These are phyloP conservation scores for Stomorhina lunata DNA, from an alignment of 2,888 invertebrate genomes.

Conservation along the genomic window DNA sequence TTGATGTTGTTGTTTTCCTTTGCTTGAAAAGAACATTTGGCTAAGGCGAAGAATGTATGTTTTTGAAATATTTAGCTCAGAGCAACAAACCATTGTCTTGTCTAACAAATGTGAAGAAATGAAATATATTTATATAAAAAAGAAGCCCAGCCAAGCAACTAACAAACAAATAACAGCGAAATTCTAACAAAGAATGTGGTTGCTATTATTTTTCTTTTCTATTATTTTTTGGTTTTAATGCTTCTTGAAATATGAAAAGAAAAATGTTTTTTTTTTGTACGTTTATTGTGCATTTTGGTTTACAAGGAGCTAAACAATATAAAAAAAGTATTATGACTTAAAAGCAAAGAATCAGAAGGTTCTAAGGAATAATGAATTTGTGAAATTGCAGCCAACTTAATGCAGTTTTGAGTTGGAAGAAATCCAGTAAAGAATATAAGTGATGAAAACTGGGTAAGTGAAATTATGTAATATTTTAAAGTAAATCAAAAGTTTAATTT, in stretches of 20 bases:
- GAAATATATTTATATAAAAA: no score
- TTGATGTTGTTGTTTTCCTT: no score
- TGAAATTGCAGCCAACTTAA: background rate
- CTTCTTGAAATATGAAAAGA: conserved; percentile 6
- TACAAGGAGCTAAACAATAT: conserved; percentile 19
- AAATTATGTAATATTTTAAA: no score
- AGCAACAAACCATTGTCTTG: conserved; percentile 52
- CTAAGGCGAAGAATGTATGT: conserved; percentile 18
- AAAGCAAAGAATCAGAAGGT: background rate
- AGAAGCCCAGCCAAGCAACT: no score
- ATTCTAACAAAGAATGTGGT: conserved; percentile 28
- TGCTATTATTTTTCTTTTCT: background rate
- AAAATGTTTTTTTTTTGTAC: conserved; percentile 8
- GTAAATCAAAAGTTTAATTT: no score
- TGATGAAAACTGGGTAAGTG: background rate
- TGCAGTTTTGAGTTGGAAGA: background rate
- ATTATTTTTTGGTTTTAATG: conserved; percentile 2
- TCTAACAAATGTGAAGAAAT: conserved; percentile 5
- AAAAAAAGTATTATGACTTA: background rate
- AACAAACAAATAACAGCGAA: conserved; percentile 15
- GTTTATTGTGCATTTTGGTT: conserved; percentile 46
- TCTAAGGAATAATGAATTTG: background rate
- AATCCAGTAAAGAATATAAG: background rate
- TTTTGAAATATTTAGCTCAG: conserved; percentile 48
- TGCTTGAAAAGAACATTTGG: conserved; percentile 33